Base-by-base conservation (phyloP, 2,113 vertebrate species). In the Clarias macrocephalus region DNA sequence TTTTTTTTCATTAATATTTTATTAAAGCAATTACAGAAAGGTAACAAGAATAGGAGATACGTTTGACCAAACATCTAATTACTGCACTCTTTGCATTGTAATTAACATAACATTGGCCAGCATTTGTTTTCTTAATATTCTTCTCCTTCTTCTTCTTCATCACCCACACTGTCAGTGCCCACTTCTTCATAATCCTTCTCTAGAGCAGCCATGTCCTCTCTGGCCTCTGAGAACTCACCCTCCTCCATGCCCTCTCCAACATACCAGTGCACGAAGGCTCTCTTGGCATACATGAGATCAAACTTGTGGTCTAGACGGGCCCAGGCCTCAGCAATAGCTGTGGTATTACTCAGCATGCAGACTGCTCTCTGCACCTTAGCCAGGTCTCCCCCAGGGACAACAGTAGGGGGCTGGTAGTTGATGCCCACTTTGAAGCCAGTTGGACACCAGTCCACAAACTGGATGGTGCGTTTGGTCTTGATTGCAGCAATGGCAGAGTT, bases 131-230 rank as follows among this genome's bases (percentile, higher is more conserved):
- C 87, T 88, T 84, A 96, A 56, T 92, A 94, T 48, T 97, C 96
- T 28, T 97, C 96, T 79, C 96, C 95, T 57, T 96, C 96, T 37
- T 95, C 96, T 48, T 94, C 95, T 0, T 96, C 95, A 0, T 95
- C 95, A 80, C 93, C 95, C n/a, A 94, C 79, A 13, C 94, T 96
- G 92, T 97, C 96, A 89, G 93, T 85, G 90, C 97, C 96, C 11
- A 97, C 96, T 83, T 97, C 97, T 92, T 97, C 96, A 86, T 97
- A 97, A 94, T 97, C 97, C 90, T 97, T 97, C 93, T 97, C 96
- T 86, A 97, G 94, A 87, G 96, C 96, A 25, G 96, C 96, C 96
- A 97, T 96, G 12, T 97, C 97, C 87, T 97, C 96, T 89, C 96
- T 95, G 82, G 96, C 96, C 92, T 97, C 96, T 3, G 95, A 97